phyloP scores from a whole-genome alignment of 2,113 vertebrate species.

The Pachypanchax playfairii region DNA sequence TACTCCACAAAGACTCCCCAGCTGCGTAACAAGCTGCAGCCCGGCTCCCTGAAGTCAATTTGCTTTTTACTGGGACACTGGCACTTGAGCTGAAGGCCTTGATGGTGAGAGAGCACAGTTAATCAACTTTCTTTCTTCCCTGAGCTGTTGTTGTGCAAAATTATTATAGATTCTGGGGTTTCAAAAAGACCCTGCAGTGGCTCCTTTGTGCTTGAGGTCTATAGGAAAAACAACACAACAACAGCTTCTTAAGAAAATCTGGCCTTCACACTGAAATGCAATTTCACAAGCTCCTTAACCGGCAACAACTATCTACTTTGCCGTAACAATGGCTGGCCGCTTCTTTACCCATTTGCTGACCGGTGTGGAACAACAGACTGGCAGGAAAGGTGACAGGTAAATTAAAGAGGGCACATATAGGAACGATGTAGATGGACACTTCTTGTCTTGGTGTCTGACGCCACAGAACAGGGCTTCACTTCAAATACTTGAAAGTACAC shows the following conservation, averaged over 20 bases:
- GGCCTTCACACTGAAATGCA: conserved; percentile 81
- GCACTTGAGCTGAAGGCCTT: conserved; percentile 88
- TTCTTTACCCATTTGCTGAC: conserved; percentile 60
- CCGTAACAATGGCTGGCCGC: conserved; percentile 63
- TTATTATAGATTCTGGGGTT: conserved; percentile 81
- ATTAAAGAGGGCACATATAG: conserved; percentile 57
- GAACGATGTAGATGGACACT: conserved; percentile 31
- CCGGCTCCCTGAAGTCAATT: conserved; percentile 84
- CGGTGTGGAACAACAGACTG: conserved; percentile 65
- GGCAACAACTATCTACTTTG: conserved; percentile 66
- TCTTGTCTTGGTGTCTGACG: conserved; percentile 14
- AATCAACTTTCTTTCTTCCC: conserved; percentile 85
- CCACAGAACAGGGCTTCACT: background rate
- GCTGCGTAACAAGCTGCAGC: conserved; percentile 77
- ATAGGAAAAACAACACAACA: conserved; percentile 69
- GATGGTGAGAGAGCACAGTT: conserved; percentile 86
- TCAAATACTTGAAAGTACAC: background rate
- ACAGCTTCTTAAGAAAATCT: conserved; percentile 59
- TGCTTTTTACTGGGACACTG: conserved; percentile 79
- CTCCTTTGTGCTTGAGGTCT: conserved; percentile 74
- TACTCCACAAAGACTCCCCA: conserved; percentile 78
- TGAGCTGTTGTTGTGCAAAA: conserved; percentile 79
- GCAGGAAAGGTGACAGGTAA: conserved; percentile 74
- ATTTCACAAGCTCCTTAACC: conserved; percentile 79
- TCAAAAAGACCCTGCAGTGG: conserved; percentile 67